Evolutionary conservation across 2,113 vertebrate genomes (phyloP).

Genomic region (Alces alces): DNA sequence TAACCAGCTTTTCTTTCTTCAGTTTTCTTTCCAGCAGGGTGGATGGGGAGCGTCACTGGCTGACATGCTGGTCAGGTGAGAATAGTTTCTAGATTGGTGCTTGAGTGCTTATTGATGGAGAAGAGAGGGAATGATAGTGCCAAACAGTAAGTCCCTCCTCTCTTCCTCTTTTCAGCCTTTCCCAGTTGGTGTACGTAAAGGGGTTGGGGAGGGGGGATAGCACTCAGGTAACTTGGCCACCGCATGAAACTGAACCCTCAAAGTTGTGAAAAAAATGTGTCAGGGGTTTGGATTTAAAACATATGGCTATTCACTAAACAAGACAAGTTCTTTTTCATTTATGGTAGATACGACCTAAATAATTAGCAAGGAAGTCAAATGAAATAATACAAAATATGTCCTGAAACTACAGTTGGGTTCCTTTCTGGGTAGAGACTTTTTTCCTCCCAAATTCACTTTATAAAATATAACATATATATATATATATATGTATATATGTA

Average conservation of each 20-base stretch:
- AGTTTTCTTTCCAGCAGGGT: slow-evolving; percentile 89
- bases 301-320: not conserved
- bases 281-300: not conserved
- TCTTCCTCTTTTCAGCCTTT: not conserved
- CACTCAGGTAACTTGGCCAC: not conserved
- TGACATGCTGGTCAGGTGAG: slow-evolving; percentile 89
- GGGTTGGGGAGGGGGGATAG: not conserved
- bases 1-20: slow-evolving; percentile 48
- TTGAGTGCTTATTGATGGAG: not conserved
- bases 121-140: not conserved
- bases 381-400: not conserved
- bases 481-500: not conserved
- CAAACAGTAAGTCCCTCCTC: not conserved
- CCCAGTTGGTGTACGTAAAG: no score
- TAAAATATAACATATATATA: not conserved
- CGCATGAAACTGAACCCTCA: not conserved
- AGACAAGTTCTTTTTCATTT: not conserved
- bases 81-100: not conserved
- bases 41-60: slow-evolving; percentile 91
- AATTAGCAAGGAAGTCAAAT: not conserved
- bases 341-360: not conserved
- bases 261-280: not conserved
- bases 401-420: not conserved
- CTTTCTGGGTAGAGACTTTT: not conserved
- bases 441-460: not conserved